A percentile compares a stretch with the other conserved stretches of the same genome.
Evolutionary conservation across 2,888 invertebrate species (phyloP).

Genomic region (Blera fallax): DNA sequence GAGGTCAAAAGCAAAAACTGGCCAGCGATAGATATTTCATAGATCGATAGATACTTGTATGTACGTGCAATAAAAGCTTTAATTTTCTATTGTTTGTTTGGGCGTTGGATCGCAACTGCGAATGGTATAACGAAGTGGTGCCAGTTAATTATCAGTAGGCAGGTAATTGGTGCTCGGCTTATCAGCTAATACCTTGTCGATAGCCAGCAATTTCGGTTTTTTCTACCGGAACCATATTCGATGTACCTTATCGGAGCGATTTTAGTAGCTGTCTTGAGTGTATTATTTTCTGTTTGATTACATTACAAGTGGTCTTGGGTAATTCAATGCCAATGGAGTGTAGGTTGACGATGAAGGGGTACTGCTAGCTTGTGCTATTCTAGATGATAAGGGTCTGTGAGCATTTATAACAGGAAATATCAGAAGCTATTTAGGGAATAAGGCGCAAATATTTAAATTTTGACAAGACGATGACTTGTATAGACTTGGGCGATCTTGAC

Average conservation of each 20-base stretch:
- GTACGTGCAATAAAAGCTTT: not conserved
- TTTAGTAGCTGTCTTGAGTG: not conserved
- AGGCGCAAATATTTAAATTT: no score
- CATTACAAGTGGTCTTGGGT: not conserved
- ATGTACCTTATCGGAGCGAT: not conserved
- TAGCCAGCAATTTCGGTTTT: not conserved
- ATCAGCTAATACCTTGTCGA: not conserved
- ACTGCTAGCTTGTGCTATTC: not conserved
- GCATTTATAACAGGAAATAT: not conserved
- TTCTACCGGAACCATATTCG: conserved; percentile 2
- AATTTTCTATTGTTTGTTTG: not conserved
- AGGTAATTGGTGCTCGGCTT: not conserved
- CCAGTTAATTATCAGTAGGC: not conserved
- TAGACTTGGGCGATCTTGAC: no score
- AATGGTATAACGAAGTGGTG: not conserved
- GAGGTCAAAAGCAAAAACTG: not conserved
- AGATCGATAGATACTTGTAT: not conserved
- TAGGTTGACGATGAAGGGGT: no score
- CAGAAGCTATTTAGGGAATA: no score
- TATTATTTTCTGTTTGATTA: not conserved
- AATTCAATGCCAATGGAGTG: not conserved
- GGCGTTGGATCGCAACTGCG: not conserved
- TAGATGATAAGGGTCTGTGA: not conserved
- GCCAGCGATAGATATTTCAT: not conserved
- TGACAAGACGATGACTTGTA: no score